Evolutionary conservation across 2,113 vertebrate species (phyloP).

Genomic region (Apteryx mantelli): DNA sequence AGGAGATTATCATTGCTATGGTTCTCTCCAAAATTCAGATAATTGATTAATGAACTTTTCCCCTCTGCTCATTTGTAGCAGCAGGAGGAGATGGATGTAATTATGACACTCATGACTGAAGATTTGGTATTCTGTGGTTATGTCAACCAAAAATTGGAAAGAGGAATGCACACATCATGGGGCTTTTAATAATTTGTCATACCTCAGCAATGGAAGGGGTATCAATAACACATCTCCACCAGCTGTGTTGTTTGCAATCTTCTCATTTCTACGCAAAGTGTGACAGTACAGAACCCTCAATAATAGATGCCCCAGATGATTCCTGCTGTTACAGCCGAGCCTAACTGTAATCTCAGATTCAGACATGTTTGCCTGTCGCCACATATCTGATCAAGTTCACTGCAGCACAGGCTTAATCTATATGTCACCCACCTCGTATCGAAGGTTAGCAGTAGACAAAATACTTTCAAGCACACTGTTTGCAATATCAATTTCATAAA

Average conservation of each 20-base stretch:
- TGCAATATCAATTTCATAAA: not conserved
- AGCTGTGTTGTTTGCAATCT: not conserved
- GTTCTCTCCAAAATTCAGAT: slow-evolving; percentile 36
- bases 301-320: not conserved
- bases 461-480: not conserved
- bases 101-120: not conserved
- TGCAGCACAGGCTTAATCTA: accelerated
- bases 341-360: not conserved
- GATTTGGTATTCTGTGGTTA: not conserved
- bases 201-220: not conserved
- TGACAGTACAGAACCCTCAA: not conserved
- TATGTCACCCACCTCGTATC: not conserved
- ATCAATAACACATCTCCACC: not conserved
- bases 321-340: not conserved
- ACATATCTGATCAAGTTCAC: not conserved
- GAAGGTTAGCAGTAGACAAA: not conserved
- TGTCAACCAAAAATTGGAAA: not conserved
- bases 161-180: not conserved
- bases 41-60: slow-evolving; percentile 51
- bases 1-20: slow-evolving; percentile 20
- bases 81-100: slow-evolving; percentile 38
- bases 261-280: not conserved
- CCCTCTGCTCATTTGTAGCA: slow-evolving; percentile 29
- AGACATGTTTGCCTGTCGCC: accelerated
- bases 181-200: not conserved